Base-by-base conservation (phyloP, 2,888 invertebrate genomes). In the Ormia ochracea region DNA sequence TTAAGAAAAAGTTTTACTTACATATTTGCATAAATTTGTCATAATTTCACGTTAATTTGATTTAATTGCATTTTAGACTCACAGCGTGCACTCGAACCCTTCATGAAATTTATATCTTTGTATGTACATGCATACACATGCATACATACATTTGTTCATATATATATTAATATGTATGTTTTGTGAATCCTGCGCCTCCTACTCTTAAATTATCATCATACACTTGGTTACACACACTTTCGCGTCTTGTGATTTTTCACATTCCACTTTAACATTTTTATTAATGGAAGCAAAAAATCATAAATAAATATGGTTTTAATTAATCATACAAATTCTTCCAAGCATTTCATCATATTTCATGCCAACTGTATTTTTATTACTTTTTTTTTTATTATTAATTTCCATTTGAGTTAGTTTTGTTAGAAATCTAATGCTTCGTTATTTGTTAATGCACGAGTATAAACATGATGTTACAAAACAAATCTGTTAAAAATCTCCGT, bases 21-120 rank as follows among this genome's bases (percentile, higher is more conserved):
- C 50, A 50, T 84, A 87, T 87, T 87, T 87, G 86, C 87, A 87
- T 87, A 87, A 87, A 87, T 87, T 87, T 87, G 87, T 87, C 87
- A 87, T 87, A 86, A 86, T 87, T 87, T 87, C 83, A 85, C 85
- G 85, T 85, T 86, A 86, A 87, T 87, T 87, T 87, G 85, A 87
- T 87, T 86, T 86, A 87, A 87, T 87, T 86, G 85, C 86, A 82
- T 84, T 86, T 86, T 50, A 43, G 33, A 81, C n/a, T 23, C 48
- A 70, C 38, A 68, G 12, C 19, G 43, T 77, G 33, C 58, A 52
- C 63, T 66, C 43, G 19, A 58, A 10, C 17, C 33, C 17, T 7
- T 50, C 19, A 38, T 28, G 69, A 58, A 38, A 26, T 28, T 26
- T 12, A 0, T 28, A n/a, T n/a, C n/a, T n/a, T n/a, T n/a, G n/a